phyloP scores from a whole-genome alignment of 2,113 vertebrate species.

The Merops nubicus region DNA sequence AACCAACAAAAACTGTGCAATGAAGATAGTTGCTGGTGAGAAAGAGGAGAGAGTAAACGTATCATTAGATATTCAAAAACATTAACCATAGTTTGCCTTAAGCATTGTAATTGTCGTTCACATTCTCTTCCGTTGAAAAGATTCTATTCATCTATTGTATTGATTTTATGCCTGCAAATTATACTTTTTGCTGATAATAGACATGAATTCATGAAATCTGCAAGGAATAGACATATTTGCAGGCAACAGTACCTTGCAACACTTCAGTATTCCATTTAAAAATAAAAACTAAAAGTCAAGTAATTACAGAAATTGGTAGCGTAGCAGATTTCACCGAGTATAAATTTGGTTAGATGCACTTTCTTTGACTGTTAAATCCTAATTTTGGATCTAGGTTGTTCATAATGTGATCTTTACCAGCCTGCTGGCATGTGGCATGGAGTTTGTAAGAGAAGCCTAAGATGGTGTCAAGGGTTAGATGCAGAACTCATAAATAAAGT shows the following conservation, averaged over 20 bases:
- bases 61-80: neutral
- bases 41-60: neutral
- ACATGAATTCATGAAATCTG: neutral
- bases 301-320: neutral
- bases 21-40: neutral
- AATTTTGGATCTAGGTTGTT: neutral
- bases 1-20: neutral
- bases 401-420: rapidly evolving
- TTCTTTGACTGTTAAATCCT: neutral
- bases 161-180: neutral
- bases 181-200: neutral
- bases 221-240: neutral
- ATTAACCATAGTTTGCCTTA: neutral
- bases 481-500: neutral
- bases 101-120: neutral
- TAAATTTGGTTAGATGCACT: neutral
- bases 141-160: neutral
- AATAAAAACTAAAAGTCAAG: neutral
- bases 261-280: neutral
- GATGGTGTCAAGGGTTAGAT: neutral
- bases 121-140: neutral
- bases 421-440: neutral
- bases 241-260: neutral
- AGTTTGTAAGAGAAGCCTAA: neutral
- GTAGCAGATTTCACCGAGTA: neutral